phyloP scores from a whole-genome alignment of 2,888 invertebrate species.

The Leucophenga montana region DNA sequence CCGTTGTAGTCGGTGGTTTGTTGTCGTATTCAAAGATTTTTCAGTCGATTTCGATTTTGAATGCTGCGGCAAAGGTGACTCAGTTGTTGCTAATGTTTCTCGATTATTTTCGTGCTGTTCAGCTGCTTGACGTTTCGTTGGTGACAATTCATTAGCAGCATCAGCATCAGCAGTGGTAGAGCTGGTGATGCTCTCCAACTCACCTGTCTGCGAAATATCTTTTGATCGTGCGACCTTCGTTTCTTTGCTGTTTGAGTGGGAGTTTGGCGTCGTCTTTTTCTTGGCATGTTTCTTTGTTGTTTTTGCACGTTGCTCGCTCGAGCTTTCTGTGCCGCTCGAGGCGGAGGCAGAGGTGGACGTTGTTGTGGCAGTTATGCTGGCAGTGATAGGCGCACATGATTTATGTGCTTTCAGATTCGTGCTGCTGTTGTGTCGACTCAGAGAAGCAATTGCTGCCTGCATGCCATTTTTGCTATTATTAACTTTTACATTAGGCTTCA shows the following conservation, averaged over 20 bases:
- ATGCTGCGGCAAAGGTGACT: conserved; percentile 40
- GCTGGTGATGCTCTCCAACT: conserved; percentile 17
- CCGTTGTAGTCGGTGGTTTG: conserved; percentile 81
- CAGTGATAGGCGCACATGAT: conserved; percentile 42
- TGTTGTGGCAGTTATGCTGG: conserved; percentile 66
- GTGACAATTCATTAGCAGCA: conserved; percentile 45
- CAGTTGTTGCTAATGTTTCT: conserved; percentile 40
- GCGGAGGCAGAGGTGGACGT: conserved; percentile 69
- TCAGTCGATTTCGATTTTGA: conserved; percentile 29
- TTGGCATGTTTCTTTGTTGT: conserved; percentile 58
- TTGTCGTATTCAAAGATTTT: background rate
- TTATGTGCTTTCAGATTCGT: conserved; percentile 57
- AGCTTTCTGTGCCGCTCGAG: conserved; percentile 69
- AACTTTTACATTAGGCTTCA: conserved; percentile 58
- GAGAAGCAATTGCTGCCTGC: conserved; percentile 71
- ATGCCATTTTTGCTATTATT: conserved; percentile 49
- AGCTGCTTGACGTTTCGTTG: conserved; percentile 50
- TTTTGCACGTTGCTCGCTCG: conserved; percentile 56
- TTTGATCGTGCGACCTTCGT: conserved; percentile 41
- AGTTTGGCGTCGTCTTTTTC: conserved; percentile 54
- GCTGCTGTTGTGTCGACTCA: conserved; percentile 66
- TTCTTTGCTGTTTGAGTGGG: conserved; percentile 36
- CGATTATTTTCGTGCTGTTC: conserved; percentile 42
- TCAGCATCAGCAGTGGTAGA: conserved; percentile 45
- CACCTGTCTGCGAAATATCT: conserved; percentile 32